These are phyloP conservation scores for Hemibagrus guttatus DNA, from an alignment of 2,797 vertebrate genomes.

Conservation along the genomic window DNA sequence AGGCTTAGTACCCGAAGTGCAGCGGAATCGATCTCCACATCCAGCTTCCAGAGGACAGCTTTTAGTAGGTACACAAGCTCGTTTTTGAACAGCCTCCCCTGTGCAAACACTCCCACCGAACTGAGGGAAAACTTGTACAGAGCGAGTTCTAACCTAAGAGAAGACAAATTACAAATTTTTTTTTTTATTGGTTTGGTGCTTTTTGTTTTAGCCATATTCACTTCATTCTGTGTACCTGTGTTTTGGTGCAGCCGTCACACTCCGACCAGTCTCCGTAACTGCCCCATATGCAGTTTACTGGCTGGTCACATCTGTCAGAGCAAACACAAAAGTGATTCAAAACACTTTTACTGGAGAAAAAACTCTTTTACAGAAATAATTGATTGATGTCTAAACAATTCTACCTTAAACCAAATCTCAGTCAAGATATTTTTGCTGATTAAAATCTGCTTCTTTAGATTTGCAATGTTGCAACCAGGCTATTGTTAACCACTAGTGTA, in stretches of 20 bases:
- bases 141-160: constrained; percentile 78
- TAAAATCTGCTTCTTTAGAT: no score
- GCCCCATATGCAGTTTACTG: constrained; percentile 83
- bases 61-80: constrained; percentile 74
- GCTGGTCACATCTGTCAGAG: constrained; percentile 65
- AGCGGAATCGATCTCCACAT: constrained; percentile 87
- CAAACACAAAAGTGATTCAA: constrained; percentile 7
- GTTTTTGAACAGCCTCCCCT: constrained; percentile 76
- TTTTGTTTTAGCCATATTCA: neutral
- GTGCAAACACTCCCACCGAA: constrained; percentile 80
- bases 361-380: neutral
- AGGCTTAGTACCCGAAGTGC: constrained; percentile 79
- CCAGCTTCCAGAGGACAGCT: constrained; percentile 81
- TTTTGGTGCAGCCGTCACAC: constrained; percentile 85
- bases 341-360: no score
- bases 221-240: constrained; percentile 76
- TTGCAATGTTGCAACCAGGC: neutral
- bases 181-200: neutral
- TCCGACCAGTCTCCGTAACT: constrained; percentile 86
- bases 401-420: neutral
- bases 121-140: constrained; percentile 79
- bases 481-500: neutral
- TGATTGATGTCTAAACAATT: neutral
- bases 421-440: neutral
- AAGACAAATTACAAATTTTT: constrained; percentile 25